Evolutionary conservation across 2,888 invertebrate genomes (phyloP).

Genomic region (Pseudococcus jackbeardsleyi): DNA sequence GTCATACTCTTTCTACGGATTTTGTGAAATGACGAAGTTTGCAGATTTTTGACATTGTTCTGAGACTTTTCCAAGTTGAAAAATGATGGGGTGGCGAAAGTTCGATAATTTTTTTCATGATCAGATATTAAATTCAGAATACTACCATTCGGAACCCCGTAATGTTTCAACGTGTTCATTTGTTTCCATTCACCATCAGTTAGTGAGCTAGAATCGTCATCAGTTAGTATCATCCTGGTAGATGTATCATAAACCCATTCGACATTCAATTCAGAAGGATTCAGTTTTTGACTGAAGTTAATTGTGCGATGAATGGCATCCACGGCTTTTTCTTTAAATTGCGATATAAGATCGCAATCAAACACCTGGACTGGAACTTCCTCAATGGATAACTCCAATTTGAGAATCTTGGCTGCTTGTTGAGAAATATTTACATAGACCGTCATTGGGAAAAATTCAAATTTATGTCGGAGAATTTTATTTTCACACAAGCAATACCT

Average conservation of each 20-base stretch:
- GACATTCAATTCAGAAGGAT: conserved; percentile 96
- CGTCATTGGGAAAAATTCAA: conserved; percentile 94
- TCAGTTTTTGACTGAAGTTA: conserved; percentile 94
- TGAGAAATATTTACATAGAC: conserved; percentile 94
- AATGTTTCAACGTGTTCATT: conserved; percentile 96
- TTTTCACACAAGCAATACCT: conserved; percentile 98
- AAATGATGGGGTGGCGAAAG: neutral
- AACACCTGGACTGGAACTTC: conserved; percentile 96
- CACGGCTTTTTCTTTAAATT: conserved; percentile 82
- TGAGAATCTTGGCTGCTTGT: conserved; percentile 88
- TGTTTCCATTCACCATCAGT: conserved; percentile 97
- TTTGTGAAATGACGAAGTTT: conserved; percentile 91
- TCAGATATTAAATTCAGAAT: conserved; percentile 82
- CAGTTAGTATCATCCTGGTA: conserved; percentile 93
- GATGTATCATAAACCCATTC: conserved; percentile 97
- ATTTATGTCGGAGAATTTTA: conserved; percentile 97
- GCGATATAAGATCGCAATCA: conserved; percentile 95
- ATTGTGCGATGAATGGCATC: conserved; percentile 98
- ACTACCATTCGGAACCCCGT: conserved; percentile 95
- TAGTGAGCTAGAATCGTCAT: conserved; percentile 97
- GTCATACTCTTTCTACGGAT: conserved; percentile 93
- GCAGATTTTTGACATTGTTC: conserved; percentile 70
- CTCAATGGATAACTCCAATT: conserved; percentile 89
- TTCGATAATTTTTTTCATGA: neutral
- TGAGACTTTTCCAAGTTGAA: neutral